Conservation (phyloP, 2,113 vertebrate species). For the Antechinus flavipes region DNA sequence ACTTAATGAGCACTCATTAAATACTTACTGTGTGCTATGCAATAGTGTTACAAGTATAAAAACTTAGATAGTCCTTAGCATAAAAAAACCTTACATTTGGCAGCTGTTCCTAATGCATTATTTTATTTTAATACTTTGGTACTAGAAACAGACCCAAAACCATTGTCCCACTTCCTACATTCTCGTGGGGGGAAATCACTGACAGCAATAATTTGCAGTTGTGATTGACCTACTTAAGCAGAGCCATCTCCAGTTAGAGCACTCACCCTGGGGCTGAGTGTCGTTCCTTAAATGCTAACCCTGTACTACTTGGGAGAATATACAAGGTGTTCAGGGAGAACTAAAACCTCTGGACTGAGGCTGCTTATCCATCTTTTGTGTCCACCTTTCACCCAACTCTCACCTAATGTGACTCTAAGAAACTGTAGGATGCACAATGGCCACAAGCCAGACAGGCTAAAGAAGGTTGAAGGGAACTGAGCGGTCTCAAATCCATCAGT, state of each 20-base stretch:
- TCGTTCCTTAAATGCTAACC: background rate
- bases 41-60: background rate
- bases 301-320: background rate
- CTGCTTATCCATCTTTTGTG: too few relatives aligned
- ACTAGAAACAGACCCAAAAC: background rate
- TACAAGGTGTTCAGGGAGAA: too few relatives aligned
- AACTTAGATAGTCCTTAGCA: background rate
- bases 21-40: background rate
- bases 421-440: too few relatives aligned
- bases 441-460: too few relatives aligned
- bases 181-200: background rate
- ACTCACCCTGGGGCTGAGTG: background rate
- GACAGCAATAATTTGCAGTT: background rate
- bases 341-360: background rate
- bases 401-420: too few relatives aligned
- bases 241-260: background rate
- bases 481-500: too few relatives aligned
- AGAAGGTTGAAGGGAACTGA: too few relatives aligned
- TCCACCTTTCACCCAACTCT: too few relatives aligned
- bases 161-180: background rate
- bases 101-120: background rate
- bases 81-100: background rate
- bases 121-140: background rate
- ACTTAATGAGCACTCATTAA: background rate
- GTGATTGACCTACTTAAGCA: background rate